phyloP scores from a whole-genome alignment of 2,113 vertebrate species.

The Malurus alboscapulatus region DNA sequence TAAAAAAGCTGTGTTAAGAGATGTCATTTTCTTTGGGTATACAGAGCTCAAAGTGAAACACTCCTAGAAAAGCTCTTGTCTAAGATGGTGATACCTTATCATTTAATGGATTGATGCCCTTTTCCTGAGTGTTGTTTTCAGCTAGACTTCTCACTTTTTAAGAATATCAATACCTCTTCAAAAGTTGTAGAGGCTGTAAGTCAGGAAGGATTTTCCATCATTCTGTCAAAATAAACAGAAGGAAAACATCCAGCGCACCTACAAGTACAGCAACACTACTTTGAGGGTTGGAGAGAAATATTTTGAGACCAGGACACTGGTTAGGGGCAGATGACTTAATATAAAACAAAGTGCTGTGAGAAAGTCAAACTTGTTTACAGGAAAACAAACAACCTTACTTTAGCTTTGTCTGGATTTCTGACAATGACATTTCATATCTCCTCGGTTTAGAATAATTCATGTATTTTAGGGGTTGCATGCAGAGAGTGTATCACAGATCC shows the following conservation, averaged over 20 bases:
- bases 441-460: neutral
- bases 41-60: neutral
- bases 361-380: neutral
- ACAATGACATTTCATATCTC: neutral
- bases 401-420: neutral
- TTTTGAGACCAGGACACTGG: neutral
- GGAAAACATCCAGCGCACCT: neutral
- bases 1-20: neutral
- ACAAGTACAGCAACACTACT: neutral
- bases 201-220: slow-evolving; percentile 4
- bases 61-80: slow-evolving; percentile 36
- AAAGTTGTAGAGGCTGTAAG: neutral
- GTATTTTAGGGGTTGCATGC: neutral
- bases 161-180: slow-evolving; percentile 1
- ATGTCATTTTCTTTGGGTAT: slow-evolving; percentile 6
- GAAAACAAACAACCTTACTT: neutral
- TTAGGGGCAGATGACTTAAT: neutral
- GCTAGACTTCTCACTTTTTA: slow-evolving; percentile 11
- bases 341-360: neutral
- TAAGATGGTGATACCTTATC: slow-evolving; percentile 24
- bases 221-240: slow-evolving; percentile 6
- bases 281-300: neutral
- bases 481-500: neutral
- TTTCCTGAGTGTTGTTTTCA: slow-evolving; percentile 10
- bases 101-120: slow-evolving; percentile 22